A percentile compares a stretch with the other conserved stretches of the same genome.
These are phyloP conservation scores for Neolamprologus kungweensis DNA, from an alignment of 2,113 vertebrate genomes.

Conservation along the genomic window DNA sequence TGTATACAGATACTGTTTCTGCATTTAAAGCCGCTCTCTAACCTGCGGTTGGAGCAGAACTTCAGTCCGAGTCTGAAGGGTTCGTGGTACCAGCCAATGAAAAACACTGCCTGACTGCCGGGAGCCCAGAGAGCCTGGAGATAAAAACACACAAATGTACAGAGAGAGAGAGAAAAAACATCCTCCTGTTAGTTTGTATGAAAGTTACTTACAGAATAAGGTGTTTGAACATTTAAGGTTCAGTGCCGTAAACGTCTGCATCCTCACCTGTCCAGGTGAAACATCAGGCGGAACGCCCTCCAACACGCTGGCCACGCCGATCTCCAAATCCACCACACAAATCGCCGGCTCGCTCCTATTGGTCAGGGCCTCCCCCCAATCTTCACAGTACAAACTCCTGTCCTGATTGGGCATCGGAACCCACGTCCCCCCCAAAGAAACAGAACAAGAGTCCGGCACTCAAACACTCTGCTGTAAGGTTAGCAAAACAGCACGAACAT, in stretches of 20 bases:
- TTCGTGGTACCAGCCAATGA: constrained; percentile 71
- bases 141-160: background rate
- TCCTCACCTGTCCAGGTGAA: constrained; percentile 73
- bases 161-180: background rate
- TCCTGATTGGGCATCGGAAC: constrained; percentile 38
- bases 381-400: constrained; percentile 65
- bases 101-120: constrained; percentile 44
- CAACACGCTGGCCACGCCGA: constrained; percentile 20
- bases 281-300: constrained; percentile 56
- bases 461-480: background rate
- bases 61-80: constrained; percentile 74
- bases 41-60: constrained; percentile 77
- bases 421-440: background rate
- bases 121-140: constrained; percentile 68
- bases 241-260: background rate
- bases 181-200: background rate
- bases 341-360: constrained; percentile 64
- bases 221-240: fast-evolving
- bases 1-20: too few relatives aligned
- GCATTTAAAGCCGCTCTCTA: background rate
- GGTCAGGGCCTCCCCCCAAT: constrained; percentile 73
- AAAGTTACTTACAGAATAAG: background rate
- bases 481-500: background rate
- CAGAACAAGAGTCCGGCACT: background rate
- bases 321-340: constrained; percentile 60